Conservation (phyloP, 2,888 invertebrate genomes). For the Zygothrica quintamaculata region DNA sequence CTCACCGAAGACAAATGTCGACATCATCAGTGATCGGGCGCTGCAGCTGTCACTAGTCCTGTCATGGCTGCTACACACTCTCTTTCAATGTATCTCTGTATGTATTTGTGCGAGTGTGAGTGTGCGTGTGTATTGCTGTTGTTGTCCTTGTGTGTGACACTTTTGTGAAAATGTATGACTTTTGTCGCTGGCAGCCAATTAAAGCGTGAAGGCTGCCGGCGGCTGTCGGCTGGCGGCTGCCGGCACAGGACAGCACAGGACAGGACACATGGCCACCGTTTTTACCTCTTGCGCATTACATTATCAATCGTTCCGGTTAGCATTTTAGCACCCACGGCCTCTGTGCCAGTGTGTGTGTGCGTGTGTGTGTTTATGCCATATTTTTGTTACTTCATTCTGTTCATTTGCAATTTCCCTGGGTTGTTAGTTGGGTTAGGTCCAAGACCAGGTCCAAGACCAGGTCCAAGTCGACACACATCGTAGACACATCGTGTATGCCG, state of each 20-base stretch:
- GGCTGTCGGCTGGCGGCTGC: slow-evolving; percentile 47
- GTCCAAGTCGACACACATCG: slow-evolving; percentile 11
- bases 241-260: slow-evolving; percentile 19
- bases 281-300: slow-evolving; percentile 63
- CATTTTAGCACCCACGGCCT: slow-evolving; percentile 73
- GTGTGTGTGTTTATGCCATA: slow-evolving; percentile 57
- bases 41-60: slow-evolving; percentile 69
- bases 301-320: slow-evolving; percentile 78
- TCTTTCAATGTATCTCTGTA: slow-evolving; percentile 11
- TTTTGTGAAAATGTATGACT: slow-evolving; percentile 74
- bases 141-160: slow-evolving; percentile 60
- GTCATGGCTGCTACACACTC: slow-evolving; percentile 46
- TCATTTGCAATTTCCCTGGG: slow-evolving; percentile 49
- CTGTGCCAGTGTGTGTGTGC: slow-evolving; percentile 28
- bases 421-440: slow-evolving; percentile 67
- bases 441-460: slow-evolving; percentile 18
- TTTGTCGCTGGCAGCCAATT: slow-evolving; percentile 81
- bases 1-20: not conserved
- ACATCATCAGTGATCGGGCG: slow-evolving; percentile 52
- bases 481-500: slow-evolving; percentile 35
- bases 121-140: slow-evolving; percentile 28
- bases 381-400: slow-evolving; percentile 22
- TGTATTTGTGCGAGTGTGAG: slow-evolving; percentile 28
- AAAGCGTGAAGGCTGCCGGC: slow-evolving; percentile 84
- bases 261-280: slow-evolving; percentile 59